Conservation (phyloP, 2,888 invertebrate genomes). For the Andrena minutula region DNA sequence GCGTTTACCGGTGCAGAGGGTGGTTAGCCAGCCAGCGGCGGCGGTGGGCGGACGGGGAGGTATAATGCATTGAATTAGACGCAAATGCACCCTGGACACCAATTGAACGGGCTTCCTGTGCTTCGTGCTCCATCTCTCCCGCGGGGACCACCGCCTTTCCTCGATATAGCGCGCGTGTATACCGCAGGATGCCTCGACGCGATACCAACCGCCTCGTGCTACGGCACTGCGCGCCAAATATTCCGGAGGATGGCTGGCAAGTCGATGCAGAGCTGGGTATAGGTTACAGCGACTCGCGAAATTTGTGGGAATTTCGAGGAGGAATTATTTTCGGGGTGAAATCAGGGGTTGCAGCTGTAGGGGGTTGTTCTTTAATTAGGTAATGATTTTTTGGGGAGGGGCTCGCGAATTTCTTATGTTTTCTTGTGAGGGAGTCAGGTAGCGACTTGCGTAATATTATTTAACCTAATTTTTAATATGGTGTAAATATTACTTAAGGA, state of each 20-base stretch:
- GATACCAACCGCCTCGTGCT: slow-evolving; percentile 51
- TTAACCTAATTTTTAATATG: no score
- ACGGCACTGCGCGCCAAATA: slow-evolving; percentile 18
- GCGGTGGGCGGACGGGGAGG: slow-evolving; percentile 68
- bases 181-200: slow-evolving; percentile 62
- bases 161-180: slow-evolving; percentile 61
- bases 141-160: slow-evolving; percentile 76
- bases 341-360: no score
- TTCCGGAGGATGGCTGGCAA: not conserved
- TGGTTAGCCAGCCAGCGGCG: slow-evolving; percentile 68
- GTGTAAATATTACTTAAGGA: no score
- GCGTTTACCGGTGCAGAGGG: slow-evolving; percentile 55
- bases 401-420: no score
- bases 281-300: not conserved
- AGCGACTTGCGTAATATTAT: no score
- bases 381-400: no score
- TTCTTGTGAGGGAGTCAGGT: no score
- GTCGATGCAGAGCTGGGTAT: not conserved
- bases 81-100: slow-evolving; percentile 86
- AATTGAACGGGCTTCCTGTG: slow-evolving; percentile 81
- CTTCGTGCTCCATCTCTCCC: slow-evolving; percentile 81
- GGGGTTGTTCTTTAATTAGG: no score
- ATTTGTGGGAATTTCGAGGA: no score
- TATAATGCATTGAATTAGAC: slow-evolving; percentile 88
- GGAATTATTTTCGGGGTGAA: no score